Conservation (phyloP, 2,797 vertebrate genomes). For the Cephalopachus bancanus region DNA sequence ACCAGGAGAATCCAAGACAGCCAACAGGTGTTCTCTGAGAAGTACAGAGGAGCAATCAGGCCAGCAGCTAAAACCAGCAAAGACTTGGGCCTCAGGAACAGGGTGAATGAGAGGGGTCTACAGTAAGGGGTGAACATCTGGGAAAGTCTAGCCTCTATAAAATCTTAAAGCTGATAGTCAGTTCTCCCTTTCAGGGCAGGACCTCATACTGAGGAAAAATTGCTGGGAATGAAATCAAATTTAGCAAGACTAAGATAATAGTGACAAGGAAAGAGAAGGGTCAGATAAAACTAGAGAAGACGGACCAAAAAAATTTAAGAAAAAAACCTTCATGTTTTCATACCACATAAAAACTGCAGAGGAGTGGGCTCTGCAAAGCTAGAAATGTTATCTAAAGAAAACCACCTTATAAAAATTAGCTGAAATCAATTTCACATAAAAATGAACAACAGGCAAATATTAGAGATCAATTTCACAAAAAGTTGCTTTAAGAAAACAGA, state of each 20-base stretch:
- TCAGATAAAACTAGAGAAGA: background rate
- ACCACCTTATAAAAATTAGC: background rate
- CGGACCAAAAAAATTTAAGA: background rate
- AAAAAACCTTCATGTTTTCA: background rate
- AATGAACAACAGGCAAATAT: background rate
- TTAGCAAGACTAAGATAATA: background rate
- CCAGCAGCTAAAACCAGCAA: background rate
- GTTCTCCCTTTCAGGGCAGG: background rate
- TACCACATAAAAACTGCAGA: background rate
- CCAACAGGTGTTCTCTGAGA: background rate
- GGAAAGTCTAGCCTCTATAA: background rate
- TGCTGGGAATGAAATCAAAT: background rate
- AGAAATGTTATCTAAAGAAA: background rate
- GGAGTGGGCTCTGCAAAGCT: background rate
- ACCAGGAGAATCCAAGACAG: background rate
- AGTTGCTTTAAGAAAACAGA: background rate
- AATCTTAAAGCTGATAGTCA: background rate
- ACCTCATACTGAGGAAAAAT: background rate
- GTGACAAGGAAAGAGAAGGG: background rate
- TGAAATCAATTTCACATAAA: constrained; percentile 23
- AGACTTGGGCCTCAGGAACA: background rate
- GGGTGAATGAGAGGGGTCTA: background rate
- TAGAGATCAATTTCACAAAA: background rate
- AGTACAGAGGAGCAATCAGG: background rate
- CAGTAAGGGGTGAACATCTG: background rate